phyloP scores from a whole-genome alignment of 2,888 invertebrate genomes.

The Thymelicus acteon region DNA sequence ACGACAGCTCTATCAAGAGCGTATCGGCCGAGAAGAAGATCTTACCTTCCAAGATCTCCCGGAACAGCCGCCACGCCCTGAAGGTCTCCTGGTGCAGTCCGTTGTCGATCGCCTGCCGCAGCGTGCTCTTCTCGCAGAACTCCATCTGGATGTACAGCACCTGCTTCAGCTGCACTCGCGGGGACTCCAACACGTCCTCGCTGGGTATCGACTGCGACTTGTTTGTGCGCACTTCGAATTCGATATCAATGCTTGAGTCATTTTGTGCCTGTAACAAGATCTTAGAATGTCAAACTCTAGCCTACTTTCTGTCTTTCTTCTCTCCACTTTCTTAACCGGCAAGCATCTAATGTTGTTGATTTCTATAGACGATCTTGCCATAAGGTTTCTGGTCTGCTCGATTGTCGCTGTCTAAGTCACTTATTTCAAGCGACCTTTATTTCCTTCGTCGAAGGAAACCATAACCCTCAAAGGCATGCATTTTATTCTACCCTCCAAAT shows the following conservation, averaged over 20 bases:
- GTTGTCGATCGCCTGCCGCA: constrained; percentile 93
- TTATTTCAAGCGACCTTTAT: too few species aligned
- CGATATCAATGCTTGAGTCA: constrained; percentile 86
- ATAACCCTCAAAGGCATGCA: not conserved
- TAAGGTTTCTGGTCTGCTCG: too few species aligned
- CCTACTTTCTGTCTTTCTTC: too few species aligned
- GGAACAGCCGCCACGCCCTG: constrained; percentile 95
- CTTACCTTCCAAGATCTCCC: constrained; percentile 95
- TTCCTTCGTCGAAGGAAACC: too few species aligned
- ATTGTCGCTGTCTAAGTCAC: too few species aligned
- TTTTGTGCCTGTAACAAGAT: constrained; percentile 68
- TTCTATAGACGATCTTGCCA: too few species aligned
- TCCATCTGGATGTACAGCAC: constrained; percentile 98
- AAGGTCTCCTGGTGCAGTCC: constrained; percentile 90
- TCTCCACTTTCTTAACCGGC: too few species aligned
- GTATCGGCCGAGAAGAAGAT: too few species aligned
- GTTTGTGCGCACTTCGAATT: constrained; percentile 83
- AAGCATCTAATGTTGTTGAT: too few species aligned
- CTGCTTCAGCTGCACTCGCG: constrained; percentile 69
- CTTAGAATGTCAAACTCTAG: too few species aligned
- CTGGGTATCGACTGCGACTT: constrained; percentile 64
- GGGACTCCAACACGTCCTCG: constrained; percentile 58
- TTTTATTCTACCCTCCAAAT: constrained; percentile 43
- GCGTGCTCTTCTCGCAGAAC: constrained; percentile 98
- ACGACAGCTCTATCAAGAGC: too few species aligned